Evolutionary conservation across 2,113 vertebrate genomes (phyloP).

Genomic region (Chlorodrepanis virens): DNA sequence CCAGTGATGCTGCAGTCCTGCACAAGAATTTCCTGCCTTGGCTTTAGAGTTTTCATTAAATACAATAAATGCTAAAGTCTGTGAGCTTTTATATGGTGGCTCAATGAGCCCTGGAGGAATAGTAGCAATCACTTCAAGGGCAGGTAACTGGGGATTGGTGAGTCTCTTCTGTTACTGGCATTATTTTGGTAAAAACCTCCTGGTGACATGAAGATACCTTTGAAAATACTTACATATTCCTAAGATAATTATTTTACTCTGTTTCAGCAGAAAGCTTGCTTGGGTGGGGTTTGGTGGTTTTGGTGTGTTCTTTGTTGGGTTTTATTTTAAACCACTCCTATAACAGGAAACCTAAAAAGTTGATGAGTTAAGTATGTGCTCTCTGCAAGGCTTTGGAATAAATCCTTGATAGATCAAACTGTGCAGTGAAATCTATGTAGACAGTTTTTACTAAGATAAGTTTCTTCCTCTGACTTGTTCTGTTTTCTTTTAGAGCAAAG

Average conservation of each 20-base stretch:
- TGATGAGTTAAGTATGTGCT: neutral
- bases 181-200: neutral
- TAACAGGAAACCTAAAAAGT: neutral
- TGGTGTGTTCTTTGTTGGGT: neutral
- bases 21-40: neutral
- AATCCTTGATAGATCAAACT: neutral
- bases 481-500: conserved; percentile 83
- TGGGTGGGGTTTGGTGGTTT: neutral
- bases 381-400: neutral
- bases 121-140: neutral
- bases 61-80: neutral
- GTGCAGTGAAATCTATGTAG: neutral
- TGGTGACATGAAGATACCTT: neutral
- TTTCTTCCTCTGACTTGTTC: neutral
- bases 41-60: neutral
- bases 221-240: neutral
- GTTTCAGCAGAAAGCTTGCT: neutral
- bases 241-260: neutral
- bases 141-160: neutral
- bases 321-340: neutral
- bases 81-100: neutral
- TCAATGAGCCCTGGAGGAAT: neutral
- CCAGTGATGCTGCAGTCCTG: neutral
- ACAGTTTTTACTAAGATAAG: neutral
- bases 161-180: neutral